Conservation (phyloP, 2,888 invertebrate species). For the Ptychoptera albimana region DNA sequence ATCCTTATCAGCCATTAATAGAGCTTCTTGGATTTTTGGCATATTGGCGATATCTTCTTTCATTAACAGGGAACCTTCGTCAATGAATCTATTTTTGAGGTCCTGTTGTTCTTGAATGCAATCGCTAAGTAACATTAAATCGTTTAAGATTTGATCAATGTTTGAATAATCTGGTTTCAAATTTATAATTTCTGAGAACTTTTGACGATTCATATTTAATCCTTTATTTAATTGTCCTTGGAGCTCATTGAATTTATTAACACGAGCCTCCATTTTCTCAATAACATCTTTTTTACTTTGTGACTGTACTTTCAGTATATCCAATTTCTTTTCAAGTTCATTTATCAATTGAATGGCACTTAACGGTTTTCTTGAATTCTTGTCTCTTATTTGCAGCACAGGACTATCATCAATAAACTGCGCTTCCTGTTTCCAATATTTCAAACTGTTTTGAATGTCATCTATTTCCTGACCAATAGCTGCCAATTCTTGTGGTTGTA, state of each 20-base stretch:
- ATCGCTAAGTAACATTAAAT: constrained; percentile 37
- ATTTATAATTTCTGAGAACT: constrained; percentile 20
- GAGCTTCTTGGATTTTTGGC: constrained; percentile 61
- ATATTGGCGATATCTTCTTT: constrained; percentile 68
- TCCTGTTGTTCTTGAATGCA: constrained; percentile 40
- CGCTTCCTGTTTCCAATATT: constrained; percentile 53
- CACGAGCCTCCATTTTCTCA: constrained; percentile 54
- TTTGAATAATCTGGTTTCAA: constrained; percentile 23
- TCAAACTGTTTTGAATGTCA: constrained; percentile 46
- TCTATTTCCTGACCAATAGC: constrained; percentile 53
- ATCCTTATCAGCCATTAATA: constrained; percentile 60
- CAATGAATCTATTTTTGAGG: constrained; percentile 55
- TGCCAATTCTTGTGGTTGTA: constrained; percentile 51
- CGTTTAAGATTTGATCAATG: constrained; percentile 28
- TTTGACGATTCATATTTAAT: constrained; percentile 33
- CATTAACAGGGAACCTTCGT: constrained; percentile 63
- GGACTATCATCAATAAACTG: constrained; percentile 51
- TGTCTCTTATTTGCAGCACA: constrained; percentile 51
- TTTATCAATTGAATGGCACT: constrained; percentile 56
- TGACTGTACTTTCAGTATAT: constrained; percentile 48
- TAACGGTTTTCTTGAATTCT: constrained; percentile 49
- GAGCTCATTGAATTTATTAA: constrained; percentile 60
- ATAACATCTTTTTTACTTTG: constrained; percentile 48
- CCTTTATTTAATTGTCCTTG: constrained; percentile 53
- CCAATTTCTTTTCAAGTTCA: constrained; percentile 55